These are phyloP conservation scores for Sapayoa aenigma DNA, from an alignment of 2,113 vertebrate genomes.

Conservation along the genomic window DNA sequence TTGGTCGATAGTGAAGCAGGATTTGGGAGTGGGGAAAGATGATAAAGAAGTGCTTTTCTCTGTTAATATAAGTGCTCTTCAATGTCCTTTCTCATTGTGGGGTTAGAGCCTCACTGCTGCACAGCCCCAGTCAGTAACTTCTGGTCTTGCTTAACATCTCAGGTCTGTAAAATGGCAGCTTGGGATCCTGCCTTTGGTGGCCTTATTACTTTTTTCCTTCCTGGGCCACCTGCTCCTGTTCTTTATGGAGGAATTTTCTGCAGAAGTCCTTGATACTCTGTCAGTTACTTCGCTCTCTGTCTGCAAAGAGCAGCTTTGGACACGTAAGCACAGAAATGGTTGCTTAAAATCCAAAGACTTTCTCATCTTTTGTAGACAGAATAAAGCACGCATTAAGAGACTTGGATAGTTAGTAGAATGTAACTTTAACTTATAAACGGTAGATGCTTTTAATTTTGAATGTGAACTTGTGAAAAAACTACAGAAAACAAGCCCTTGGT, in stretches of 20 bases:
- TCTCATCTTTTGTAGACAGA: background rate
- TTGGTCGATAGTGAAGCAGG: background rate
- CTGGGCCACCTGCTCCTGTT: background rate
- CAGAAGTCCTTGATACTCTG: background rate
- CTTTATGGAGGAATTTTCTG: background rate
- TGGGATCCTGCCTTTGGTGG: background rate
- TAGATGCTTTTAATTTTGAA: background rate
- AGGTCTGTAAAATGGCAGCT: background rate
- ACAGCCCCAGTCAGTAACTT: background rate
- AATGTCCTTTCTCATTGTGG: background rate
- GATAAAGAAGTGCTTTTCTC: background rate
- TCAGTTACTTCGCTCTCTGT: background rate
- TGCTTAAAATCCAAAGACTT: background rate
- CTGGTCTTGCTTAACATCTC: background rate
- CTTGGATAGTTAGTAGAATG: background rate
- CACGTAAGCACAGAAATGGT: fast-evolving
- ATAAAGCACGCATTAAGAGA: background rate
- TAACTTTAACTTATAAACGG: background rate
- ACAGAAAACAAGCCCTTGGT: background rate
- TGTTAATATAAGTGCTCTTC: background rate
- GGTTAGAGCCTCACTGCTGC: background rate
- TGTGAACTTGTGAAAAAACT: background rate
- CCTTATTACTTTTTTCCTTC: background rate
- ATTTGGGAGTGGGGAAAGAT: background rate
- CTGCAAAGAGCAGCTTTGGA: background rate